Evolutionary conservation across 1,140 invertebrate genomes (phyloP), one percentile per base, ranked within the genome.

Genomic region (Rhizoglyphus robini): DNA sequence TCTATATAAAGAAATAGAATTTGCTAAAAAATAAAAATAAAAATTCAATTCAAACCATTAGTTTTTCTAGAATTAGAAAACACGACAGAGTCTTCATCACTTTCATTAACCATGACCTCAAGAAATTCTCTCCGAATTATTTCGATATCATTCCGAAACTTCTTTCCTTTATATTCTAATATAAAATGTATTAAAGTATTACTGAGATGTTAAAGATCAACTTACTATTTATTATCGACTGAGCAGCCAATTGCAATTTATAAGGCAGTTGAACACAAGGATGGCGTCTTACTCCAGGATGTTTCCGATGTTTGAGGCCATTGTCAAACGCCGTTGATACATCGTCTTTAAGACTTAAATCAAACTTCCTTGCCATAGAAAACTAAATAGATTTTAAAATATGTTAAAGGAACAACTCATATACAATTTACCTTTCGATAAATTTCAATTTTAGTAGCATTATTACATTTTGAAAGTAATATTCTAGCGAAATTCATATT

Each of bases 191-290:
- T 41, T 41, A 41, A 41, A 41, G 8, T 41, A n/a, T n/a, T 8
- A 41, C 36, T 41, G 8, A 18, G 18, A 41, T 11, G 18, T 41
- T 49, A 20, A 5, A 49, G 18, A 29, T 59, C 57, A 31, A 8
- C 49, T 54, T 60, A 60, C 58, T 60, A 60, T 60, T 60, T 13
- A 60, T 34, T 34, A 60, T 27, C 13, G 32, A 20, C 2, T 15
- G 13, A 18, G 58, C 58, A n/a, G 58, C 58, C 15, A 32, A 46
- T 2, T 60, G 58, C 15, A 60, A 27, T 46, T 32, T 30, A 46
- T 20, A 38, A 20, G 58, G 58, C 27, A 60, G 29, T 2, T 60
- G 23, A 2, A 20, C 30, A 29, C 15, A 34, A 46, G n/a, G n/a
- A 60, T 29, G 27, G 13, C 30, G 1, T 3, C 32, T 29, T 29